These are phyloP conservation scores for Cygnus atratus DNA, from an alignment of 2,113 vertebrate genomes.

Conservation along the genomic window DNA sequence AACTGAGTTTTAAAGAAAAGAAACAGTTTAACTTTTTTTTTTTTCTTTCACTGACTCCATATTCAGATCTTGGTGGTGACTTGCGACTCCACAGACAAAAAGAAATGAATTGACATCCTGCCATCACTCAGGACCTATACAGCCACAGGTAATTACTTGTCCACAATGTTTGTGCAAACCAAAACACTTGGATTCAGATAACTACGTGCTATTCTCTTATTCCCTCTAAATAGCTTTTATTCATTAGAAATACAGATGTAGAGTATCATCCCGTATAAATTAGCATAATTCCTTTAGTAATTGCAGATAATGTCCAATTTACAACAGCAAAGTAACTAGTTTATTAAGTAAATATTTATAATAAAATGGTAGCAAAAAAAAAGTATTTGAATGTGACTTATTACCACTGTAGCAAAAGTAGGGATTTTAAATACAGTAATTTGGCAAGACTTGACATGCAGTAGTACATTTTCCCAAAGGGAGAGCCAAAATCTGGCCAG, in stretches of 20 bases:
- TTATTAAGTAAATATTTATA: neutral
- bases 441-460: slow-evolving; percentile 54
- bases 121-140: neutral
- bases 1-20: neutral
- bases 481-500: slow-evolving; percentile 56
- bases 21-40: neutral
- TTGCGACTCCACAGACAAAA: neutral
- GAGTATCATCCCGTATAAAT: neutral
- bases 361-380: neutral
- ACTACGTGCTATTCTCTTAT: neutral
- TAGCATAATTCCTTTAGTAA: neutral
- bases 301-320: neutral
- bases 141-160: neutral
- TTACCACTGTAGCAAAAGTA: neutral
- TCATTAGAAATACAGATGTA: neutral
- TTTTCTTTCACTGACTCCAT: neutral
- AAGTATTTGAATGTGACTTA: slow-evolving; percentile 1
- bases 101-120: neutral
- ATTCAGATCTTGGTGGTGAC: neutral
- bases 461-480: slow-evolving; percentile 65
- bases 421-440: slow-evolving; percentile 28
- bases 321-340: neutral
- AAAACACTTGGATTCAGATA: neutral
- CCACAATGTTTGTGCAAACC: neutral
- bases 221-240: neutral